These are phyloP conservation scores for Enteromius trimaculatus DNA, from an alignment of 2,797 vertebrate species.

Conservation along the genomic window DNA sequence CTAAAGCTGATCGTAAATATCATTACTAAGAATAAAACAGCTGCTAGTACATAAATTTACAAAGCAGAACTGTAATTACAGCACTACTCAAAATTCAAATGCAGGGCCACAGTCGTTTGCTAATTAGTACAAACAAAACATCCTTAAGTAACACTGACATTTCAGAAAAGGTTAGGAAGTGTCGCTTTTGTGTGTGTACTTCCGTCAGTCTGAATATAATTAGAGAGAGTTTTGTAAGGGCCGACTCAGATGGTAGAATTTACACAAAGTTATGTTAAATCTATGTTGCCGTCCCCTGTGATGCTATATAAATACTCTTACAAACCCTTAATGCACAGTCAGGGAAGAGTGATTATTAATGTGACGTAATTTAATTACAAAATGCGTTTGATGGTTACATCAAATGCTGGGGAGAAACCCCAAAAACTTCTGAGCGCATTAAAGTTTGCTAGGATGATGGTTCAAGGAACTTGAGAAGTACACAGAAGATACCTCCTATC, in stretches of 20 bases:
- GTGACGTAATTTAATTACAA: neutral
- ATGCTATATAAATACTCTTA: neutral
- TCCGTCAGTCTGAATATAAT: slow-evolving; percentile 5
- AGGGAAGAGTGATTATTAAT: neutral
- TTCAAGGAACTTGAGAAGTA: slow-evolving; percentile 6
- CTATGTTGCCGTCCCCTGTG: neutral
- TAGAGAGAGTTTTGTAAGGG: neutral
- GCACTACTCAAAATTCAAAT: slow-evolving; percentile 64
- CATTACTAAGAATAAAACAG: slow-evolving; percentile 49
- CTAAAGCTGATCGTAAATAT: slow-evolving; percentile 29
- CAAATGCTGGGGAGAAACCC: neutral
- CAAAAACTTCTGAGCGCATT: neutral
- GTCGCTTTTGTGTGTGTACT: neutral
- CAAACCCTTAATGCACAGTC: neutral
- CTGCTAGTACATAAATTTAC: slow-evolving; percentile 61
- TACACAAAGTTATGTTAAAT: neutral
- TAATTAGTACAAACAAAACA: slow-evolving; percentile 58
- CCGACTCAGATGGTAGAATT: neutral
- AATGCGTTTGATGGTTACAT: neutral
- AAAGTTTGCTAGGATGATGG: slow-evolving; percentile 1
- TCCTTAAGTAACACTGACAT: slow-evolving; percentile 53
- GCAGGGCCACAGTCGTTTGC: slow-evolving; percentile 57
- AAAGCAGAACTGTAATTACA: slow-evolving; percentile 65
- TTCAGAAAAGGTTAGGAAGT: slow-evolving; percentile 48
- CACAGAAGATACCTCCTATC: slow-evolving; percentile 24